Evolutionary conservation across 2,113 vertebrate genomes (phyloP).

Genomic region (Archocentrus centrarchus): DNA sequence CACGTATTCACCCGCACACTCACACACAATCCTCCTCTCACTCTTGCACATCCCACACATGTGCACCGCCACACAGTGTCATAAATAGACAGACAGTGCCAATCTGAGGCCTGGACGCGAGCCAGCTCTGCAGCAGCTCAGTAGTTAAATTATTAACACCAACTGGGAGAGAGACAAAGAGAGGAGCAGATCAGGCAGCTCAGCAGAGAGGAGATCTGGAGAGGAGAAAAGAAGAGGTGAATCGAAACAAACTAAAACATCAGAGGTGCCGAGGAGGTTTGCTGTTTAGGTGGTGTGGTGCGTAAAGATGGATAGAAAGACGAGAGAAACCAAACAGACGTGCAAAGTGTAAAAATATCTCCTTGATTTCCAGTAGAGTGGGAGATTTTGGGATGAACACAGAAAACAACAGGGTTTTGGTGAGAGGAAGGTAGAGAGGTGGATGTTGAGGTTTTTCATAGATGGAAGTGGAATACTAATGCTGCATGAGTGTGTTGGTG

Average conservation of each 20-base stretch:
- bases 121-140: conserved; percentile 81
- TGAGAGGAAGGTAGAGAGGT: conserved; percentile 52
- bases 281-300: conserved; percentile 6
- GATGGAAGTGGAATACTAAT: conserved; percentile 71
- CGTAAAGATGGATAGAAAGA: neutral
- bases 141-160: conserved; percentile 83
- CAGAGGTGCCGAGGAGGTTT: conserved; percentile 32
- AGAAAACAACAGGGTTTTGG: conserved; percentile 16
- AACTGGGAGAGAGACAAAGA: conserved; percentile 78
- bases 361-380: conserved; percentile 8
- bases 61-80: conserved; percentile 73
- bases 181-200: conserved; percentile 62
- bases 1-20: conserved; percentile 22
- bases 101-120: conserved; percentile 76
- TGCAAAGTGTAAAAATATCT: neutral
- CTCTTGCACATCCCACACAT: conserved; percentile 77
- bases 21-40: conserved; percentile 46
- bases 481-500: conserved; percentile 48
- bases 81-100: conserved; percentile 79
- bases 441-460: conserved; percentile 53
- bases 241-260: conserved; percentile 47
- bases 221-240: conserved; percentile 67
- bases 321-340: neutral
- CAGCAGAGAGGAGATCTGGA: conserved; percentile 59
- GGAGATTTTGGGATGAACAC: conserved; percentile 33